Evolutionary conservation across 2,113 vertebrate species (phyloP).

Genomic region (Tachysurus fulvidraco): DNA sequence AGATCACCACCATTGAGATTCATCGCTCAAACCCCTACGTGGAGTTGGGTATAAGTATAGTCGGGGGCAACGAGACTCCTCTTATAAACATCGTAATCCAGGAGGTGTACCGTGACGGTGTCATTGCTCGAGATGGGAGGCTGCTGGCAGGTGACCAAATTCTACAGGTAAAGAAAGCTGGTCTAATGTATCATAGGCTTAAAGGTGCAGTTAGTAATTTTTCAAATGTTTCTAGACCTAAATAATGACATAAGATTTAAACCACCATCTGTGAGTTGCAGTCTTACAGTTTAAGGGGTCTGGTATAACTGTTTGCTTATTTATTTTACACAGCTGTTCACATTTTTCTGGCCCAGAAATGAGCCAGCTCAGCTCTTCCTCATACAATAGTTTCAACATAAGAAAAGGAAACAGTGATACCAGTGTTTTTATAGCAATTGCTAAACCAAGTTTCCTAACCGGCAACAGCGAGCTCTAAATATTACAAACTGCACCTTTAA

Average conservation of each 20-base stretch:
- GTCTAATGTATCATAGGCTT: not conserved
- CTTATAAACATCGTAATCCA: slow-evolving; percentile 98
- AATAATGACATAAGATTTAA: not conserved
- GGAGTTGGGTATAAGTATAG: slow-evolving; percentile 94
- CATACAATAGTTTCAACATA: not conserved
- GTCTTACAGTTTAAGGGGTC: not conserved
- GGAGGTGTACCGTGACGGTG: slow-evolving; percentile 94
- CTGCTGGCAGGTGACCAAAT: slow-evolving; percentile 97
- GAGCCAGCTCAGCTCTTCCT: not conserved
- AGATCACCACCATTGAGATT: slow-evolving; percentile 95
- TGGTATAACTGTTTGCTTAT: not conserved
- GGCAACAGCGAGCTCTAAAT: not conserved
- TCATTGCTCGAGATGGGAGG: slow-evolving; percentile 92
- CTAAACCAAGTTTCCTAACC: not conserved
- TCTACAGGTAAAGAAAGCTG: slow-evolving; percentile 79
- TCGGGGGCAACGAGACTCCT: slow-evolving; percentile 96
- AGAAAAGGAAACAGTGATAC: not conserved
- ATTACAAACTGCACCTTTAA: slow-evolving; percentile 7
- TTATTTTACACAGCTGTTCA: not conserved
- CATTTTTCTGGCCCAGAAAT: not conserved
- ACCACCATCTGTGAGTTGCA: not conserved
- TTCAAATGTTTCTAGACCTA: not conserved
- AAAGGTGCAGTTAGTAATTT: not conserved
- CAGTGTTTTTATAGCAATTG: not conserved
- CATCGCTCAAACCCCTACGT: slow-evolving; percentile 94